A percentile compares a stretch with the other conserved stretches of the same genome.
phyloP scores from a whole-genome alignment of 1,140 invertebrate genomes.

The Solenopsis fugax region DNA sequence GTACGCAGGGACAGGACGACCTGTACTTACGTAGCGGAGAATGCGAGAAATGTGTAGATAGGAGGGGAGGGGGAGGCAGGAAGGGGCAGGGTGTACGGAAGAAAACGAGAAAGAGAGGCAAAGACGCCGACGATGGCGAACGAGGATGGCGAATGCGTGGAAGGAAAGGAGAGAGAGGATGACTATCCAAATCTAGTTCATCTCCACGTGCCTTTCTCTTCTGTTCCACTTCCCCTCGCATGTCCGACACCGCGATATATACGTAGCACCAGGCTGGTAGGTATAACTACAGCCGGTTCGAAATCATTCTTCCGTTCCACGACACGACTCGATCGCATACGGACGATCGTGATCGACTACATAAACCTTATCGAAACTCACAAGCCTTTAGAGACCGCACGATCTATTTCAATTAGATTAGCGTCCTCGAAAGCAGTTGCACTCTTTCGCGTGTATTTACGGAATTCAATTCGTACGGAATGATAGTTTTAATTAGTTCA shows the following conservation, averaged over 20 bases:
- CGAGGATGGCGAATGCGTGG: constrained; percentile 64
- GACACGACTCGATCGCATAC: constrained; percentile 77
- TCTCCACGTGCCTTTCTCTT: constrained; percentile 86
- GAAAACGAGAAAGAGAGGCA: constrained; percentile 67
- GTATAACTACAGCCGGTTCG: constrained; percentile 84
- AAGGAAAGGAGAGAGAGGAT: constrained; percentile 71
- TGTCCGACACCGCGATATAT: constrained; percentile 54
- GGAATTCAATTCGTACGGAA: neutral
- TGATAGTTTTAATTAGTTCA: constrained; percentile 41
- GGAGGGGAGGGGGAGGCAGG: neutral
- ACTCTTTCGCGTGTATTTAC: constrained; percentile 15
- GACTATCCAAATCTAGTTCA: constrained; percentile 85
- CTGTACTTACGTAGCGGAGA: neutral
- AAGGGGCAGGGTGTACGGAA: constrained; percentile 48
- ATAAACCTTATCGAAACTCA: constrained; percentile 47
- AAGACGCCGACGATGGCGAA: constrained; percentile 22
- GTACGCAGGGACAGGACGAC: neutral
- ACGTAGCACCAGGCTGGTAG: constrained; percentile 71
- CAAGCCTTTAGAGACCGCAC: neutral
- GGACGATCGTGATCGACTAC: constrained; percentile 70
- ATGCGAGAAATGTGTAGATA: constrained; percentile 23
- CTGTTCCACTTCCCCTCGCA: constrained; percentile 84
- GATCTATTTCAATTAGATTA: neutral
- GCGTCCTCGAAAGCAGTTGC: neutral
- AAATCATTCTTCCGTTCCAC: constrained; percentile 80